phyloP scores from a whole-genome alignment of 2,113 vertebrate genomes.

The Euleptes europaea region DNA sequence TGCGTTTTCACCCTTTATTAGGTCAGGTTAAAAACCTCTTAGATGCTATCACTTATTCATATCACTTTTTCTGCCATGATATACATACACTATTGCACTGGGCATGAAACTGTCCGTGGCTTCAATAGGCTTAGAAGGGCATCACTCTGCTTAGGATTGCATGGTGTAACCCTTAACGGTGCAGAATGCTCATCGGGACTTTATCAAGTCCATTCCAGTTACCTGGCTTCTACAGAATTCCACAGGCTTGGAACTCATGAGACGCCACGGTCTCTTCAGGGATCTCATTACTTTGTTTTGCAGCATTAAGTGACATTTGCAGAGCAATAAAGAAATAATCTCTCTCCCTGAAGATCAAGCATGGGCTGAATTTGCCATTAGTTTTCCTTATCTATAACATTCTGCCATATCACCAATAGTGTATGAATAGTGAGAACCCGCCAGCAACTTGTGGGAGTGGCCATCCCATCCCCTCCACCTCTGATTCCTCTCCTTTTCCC shows the following conservation, averaged over 20 bases:
- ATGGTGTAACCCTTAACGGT: too few species aligned
- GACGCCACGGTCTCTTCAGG: too few species aligned
- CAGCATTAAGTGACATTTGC: background rate
- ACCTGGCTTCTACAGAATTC: background rate
- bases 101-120: background rate
- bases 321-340: too few species aligned
- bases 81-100: background rate
- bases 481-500: too few species aligned
- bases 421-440: background rate
- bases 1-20: background rate
- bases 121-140: too few species aligned
- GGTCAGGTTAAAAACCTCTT: conserved; percentile 21
- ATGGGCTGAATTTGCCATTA: background rate
- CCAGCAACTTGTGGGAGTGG: too few species aligned
- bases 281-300: background rate
- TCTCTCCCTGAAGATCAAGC: background rate
- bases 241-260: background rate
- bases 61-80: conserved; percentile 14
- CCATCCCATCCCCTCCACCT: too few species aligned
- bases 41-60: background rate
- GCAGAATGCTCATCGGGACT: background rate
- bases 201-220: background rate
- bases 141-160: too few species aligned
- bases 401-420: background rate
- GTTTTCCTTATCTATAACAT: background rate